Conservation (phyloP, 2,888 invertebrate species). For the Ormia ochracea region DNA sequence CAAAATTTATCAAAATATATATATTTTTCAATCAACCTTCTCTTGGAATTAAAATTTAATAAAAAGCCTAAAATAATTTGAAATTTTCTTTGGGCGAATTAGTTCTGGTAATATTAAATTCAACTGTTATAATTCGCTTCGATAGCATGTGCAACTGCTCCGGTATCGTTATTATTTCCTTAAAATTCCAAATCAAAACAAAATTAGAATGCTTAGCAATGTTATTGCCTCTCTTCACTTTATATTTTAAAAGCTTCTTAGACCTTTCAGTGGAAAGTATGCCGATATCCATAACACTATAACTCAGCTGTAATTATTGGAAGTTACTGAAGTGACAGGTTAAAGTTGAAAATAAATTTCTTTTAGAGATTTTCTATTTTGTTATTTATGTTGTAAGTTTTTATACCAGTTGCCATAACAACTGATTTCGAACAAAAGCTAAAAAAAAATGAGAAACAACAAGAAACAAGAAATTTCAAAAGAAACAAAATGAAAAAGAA, state of each 20-base stretch:
- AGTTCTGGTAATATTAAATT: too few species aligned
- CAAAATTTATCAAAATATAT: too few species aligned
- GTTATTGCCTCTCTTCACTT: too few species aligned
- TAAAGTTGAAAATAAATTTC: neutral
- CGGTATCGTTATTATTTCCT: too few species aligned
- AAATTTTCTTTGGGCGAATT: too few species aligned
- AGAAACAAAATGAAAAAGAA: neutral
- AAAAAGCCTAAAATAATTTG: too few species aligned
- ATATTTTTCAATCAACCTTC: too few species aligned
- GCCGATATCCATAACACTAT: conserved; percentile 8
- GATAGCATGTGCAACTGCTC: too few species aligned
- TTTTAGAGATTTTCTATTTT: neutral
- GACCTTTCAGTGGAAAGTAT: neutral
- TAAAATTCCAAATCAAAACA: too few species aligned
- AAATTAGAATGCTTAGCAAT: too few species aligned
- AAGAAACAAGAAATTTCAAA: neutral
- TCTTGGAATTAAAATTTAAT: too few species aligned
- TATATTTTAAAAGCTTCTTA: neutral
- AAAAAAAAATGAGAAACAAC: neutral
- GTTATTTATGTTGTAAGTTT: neutral
- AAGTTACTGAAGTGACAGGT: neutral
- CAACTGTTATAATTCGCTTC: too few species aligned
- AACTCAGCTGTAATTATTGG: neutral
- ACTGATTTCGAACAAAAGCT: neutral
- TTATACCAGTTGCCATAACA: conserved; percentile 50